Evolutionary conservation across 2,113 vertebrate genomes (phyloP).

Genomic region (Burhinus bistriatus): DNA sequence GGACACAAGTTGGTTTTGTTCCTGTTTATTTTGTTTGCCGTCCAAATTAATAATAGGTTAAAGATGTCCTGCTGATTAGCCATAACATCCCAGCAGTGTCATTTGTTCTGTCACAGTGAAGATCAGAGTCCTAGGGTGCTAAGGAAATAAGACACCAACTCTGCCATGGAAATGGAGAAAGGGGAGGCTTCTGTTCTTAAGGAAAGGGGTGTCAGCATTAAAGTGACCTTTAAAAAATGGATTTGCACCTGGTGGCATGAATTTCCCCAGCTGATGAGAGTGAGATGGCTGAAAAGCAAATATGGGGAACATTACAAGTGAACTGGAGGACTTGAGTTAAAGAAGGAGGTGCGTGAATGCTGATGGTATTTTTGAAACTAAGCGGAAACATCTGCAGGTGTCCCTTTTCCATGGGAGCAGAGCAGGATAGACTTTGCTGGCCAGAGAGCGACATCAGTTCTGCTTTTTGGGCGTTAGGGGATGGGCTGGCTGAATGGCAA

Average conservation of each 20-base stretch:
- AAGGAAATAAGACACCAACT: background rate
- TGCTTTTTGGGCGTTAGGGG: background rate
- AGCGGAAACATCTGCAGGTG: background rate
- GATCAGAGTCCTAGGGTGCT: background rate
- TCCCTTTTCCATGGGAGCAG: background rate
- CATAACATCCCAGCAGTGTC: background rate
- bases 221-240: background rate
- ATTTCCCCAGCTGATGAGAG: background rate
- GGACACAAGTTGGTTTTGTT: background rate
- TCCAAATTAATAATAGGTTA: background rate
- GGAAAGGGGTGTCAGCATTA: background rate
- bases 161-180: background rate
- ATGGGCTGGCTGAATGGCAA: fast-evolving
- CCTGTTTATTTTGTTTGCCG: background rate
- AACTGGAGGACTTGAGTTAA: background rate
- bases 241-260: background rate
- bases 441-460: background rate
- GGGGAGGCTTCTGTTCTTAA: background rate
- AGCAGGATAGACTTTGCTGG: background rate
- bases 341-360: background rate
- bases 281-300: background rate
- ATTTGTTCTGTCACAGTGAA: background rate
- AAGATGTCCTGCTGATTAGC: background rate
- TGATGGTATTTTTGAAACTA: background rate
- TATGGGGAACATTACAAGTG: background rate